phyloP scores from a whole-genome alignment of 2,113 vertebrate genomes.

The Platycercus adscitus region DNA sequence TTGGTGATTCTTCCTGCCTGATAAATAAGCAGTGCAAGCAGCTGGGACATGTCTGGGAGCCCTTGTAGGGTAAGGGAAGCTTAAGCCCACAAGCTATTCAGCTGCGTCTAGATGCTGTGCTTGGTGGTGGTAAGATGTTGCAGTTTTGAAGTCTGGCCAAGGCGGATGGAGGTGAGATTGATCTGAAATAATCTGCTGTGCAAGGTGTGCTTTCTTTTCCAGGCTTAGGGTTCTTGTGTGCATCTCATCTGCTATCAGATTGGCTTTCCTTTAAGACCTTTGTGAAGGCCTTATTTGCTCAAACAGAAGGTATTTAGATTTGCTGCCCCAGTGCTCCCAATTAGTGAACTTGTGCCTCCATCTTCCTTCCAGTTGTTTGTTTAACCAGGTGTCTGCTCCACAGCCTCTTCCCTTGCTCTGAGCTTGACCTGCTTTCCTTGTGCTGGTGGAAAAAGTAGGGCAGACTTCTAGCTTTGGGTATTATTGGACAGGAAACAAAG shows the following conservation, averaged over 20 bases:
- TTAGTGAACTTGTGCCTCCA: not conserved
- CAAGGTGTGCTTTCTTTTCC: not conserved
- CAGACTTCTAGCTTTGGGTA: constrained; percentile 33
- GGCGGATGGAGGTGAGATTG: not conserved
- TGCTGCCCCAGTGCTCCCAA: not conserved
- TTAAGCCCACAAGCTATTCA: not conserved
- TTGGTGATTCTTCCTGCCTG: not conserved
- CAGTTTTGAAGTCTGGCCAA: not conserved
- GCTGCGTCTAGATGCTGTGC: not conserved
- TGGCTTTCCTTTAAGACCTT: not conserved
- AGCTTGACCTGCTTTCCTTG: constrained; percentile 60
- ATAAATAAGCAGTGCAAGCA: not conserved
- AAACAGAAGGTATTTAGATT: constrained; percentile 22
- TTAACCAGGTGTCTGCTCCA: constrained; percentile 10
- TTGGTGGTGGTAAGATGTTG: not conserved
- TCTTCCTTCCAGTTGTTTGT: constrained; percentile 47
- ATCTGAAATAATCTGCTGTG: not conserved
- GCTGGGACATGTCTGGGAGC: not conserved
- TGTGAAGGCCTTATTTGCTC: not conserved
- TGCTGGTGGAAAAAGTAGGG: not conserved
- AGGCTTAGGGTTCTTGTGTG: not conserved
- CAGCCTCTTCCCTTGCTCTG: constrained; percentile 2
- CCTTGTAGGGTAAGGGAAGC: not conserved
- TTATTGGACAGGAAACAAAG: constrained; percentile 39
- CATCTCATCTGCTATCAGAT: not conserved